Conservation (phyloP, 2,113 vertebrate species). For the Crotalus horridus region DNA sequence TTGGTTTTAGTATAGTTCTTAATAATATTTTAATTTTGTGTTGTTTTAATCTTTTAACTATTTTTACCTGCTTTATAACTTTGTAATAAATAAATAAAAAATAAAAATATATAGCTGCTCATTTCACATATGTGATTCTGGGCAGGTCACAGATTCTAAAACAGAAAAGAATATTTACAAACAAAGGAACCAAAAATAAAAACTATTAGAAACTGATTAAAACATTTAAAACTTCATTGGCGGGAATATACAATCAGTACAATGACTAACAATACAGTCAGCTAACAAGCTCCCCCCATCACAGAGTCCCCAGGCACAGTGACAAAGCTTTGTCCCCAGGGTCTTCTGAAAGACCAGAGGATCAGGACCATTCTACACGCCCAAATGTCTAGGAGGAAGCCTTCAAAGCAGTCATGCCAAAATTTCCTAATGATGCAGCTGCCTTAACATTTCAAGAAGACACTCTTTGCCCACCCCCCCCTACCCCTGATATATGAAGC, state of each 20-base stretch:
- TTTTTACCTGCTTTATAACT: too few relatives aligned
- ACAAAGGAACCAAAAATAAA: neutral
- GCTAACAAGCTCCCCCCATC: neutral
- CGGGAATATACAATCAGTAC: neutral
- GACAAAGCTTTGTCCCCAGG: neutral
- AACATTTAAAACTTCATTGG: neutral
- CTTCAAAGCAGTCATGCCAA: neutral
- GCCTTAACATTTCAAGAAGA: neutral
- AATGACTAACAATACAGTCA: neutral
- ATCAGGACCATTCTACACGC: neutral
- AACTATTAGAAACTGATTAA: neutral
- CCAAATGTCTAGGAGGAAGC: neutral
- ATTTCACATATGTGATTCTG: neutral
- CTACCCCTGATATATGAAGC: neutral
- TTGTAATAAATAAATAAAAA: too few relatives aligned
- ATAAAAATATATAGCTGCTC: neutral
- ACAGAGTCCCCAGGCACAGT: neutral
- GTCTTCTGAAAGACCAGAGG: neutral
- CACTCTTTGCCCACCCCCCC: neutral
- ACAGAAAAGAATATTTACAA: neutral
- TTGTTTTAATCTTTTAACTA: too few relatives aligned
- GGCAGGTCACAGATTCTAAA: neutral
- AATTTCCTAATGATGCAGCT: neutral
- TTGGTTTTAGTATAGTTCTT: too few relatives aligned
- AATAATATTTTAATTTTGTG: too few relatives aligned